These are phyloP conservation scores for Eclectus roratus DNA, from an alignment of 2,113 vertebrate genomes.

Conservation along the genomic window DNA sequence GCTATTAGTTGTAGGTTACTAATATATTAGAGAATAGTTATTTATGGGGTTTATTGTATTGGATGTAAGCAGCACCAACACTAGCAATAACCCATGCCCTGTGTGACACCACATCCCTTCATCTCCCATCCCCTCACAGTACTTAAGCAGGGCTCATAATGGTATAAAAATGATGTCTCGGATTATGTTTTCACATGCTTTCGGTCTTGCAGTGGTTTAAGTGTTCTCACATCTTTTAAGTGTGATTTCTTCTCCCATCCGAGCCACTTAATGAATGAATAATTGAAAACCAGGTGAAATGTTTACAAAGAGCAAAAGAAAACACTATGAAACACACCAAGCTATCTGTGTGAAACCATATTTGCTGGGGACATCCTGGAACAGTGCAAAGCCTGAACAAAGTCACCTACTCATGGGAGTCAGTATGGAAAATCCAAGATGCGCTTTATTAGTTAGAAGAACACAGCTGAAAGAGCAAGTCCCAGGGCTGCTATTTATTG, in stretches of 20 bases:
- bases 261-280: constrained; percentile 28
- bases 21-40: not conserved
- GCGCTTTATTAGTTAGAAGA: not conserved
- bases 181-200: not conserved
- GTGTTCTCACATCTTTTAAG: not conserved
- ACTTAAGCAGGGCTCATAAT: not conserved
- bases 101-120: not conserved
- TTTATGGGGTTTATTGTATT: not conserved
- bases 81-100: not conserved
- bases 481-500: not conserved
- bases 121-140: not conserved
- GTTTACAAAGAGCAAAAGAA: constrained; percentile 11
- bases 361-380: not conserved
- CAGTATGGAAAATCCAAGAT: not conserved
- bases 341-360: not conserved
- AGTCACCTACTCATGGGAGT: not conserved
- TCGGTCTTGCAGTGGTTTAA: not conserved
- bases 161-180: not conserved
- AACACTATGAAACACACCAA: not conserved
- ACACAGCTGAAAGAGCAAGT: not conserved
- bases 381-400: not conserved
- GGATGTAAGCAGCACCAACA: not conserved
- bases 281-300: constrained; percentile 16
- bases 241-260: not conserved
- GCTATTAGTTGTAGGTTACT: not conserved